phyloP scores from a whole-genome alignment of 1,140 invertebrate species.

The Papilio helenus region DNA sequence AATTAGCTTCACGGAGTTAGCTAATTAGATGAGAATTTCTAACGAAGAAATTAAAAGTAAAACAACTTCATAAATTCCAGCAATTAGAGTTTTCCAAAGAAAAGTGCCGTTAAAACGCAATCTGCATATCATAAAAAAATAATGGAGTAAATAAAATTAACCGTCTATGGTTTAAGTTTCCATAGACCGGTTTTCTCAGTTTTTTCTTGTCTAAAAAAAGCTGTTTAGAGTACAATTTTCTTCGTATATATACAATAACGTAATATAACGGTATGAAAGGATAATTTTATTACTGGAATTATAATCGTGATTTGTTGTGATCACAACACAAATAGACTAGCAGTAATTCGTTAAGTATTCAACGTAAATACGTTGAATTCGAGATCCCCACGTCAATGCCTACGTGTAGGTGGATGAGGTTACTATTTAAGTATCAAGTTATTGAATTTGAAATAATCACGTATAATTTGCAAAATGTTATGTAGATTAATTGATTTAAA shows the following conservation, averaged over 20 bases:
- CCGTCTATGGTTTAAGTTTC: no score
- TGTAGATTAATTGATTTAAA: no score
- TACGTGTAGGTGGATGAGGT: neutral
- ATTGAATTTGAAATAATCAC: neutral
- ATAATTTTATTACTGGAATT: neutral
- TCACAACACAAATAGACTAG: neutral
- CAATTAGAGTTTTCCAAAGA: neutral
- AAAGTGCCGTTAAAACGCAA: neutral
- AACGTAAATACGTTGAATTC: neutral
- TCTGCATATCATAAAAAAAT: neutral
- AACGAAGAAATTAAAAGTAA: neutral
- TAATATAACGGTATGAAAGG: neutral
- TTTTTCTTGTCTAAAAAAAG: no score
- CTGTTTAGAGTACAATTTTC: no score
- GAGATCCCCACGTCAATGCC: neutral
- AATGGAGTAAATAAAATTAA: neutral
- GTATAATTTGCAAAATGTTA: no score
- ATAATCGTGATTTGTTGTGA: constrained; percentile 5
- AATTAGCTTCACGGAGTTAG: neutral
- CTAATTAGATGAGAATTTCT: neutral
- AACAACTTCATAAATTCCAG: neutral
- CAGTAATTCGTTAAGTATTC: neutral
- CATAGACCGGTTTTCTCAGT: no score
- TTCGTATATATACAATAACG: neutral
- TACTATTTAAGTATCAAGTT: neutral